phyloP scores from a whole-genome alignment of 2,888 invertebrate species.

The Acleris sparsana region DNA sequence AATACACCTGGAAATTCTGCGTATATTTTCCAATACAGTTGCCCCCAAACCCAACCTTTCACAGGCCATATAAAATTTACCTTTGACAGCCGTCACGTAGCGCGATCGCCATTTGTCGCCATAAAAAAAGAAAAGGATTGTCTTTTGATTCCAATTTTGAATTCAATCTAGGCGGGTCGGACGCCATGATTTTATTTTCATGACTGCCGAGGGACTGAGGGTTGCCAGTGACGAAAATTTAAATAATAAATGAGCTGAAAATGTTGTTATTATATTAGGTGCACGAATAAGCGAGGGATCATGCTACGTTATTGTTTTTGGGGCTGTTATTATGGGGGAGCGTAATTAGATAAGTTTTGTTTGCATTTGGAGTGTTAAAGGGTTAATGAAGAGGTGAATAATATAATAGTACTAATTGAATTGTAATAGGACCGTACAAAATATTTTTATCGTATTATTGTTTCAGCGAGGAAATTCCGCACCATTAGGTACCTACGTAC shows the following conservation, averaged over 20 bases:
- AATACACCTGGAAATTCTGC: slow-evolving; percentile 3
- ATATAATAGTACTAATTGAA: not conserved
- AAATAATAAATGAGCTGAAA: slow-evolving; percentile 69
- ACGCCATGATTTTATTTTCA: slow-evolving; percentile 83
- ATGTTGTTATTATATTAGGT: slow-evolving; percentile 60
- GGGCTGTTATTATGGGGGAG: slow-evolving; percentile 25
- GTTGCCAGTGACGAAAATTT: slow-evolving; percentile 57
- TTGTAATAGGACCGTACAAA: not conserved
- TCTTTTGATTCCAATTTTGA: slow-evolving; percentile 81
- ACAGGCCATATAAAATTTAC: slow-evolving; percentile 72
- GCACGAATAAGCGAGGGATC: slow-evolving; percentile 53
- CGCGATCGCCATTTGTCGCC: slow-evolving; percentile 67
- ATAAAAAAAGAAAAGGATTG: slow-evolving; percentile 78
- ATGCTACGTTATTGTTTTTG: slow-evolving; percentile 49
- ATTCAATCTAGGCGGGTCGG: slow-evolving; percentile 78
- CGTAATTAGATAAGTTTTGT: slow-evolving; percentile 27
- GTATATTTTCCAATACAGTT: slow-evolving; percentile 28
- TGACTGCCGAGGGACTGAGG: slow-evolving; percentile 72
- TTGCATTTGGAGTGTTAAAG: slow-evolving; percentile 9
- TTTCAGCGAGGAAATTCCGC: too few species aligned
- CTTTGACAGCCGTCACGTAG: slow-evolving; percentile 57
- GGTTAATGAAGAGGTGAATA: slow-evolving; percentile 11
- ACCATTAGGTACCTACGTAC: too few species aligned
- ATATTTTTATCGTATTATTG: too few species aligned
- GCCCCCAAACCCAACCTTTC: slow-evolving; percentile 45